Conservation (phyloP, 2,888 invertebrate genomes). For the Oxyscelio sp. region DNA sequence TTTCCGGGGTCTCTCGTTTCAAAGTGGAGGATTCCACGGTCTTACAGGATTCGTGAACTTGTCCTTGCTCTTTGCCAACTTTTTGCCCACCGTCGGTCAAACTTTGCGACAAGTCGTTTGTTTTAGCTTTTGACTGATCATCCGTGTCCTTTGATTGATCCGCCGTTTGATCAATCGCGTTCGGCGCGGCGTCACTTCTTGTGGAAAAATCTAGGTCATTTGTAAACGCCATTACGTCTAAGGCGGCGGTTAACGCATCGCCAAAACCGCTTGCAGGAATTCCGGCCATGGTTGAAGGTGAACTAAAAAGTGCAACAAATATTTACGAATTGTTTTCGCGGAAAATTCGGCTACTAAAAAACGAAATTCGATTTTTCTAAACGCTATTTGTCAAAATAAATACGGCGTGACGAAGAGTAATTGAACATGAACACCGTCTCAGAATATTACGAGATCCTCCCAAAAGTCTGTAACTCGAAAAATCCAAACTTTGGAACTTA, state of each 20-base stretch:
- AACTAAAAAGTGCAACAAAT: conserved; percentile 67
- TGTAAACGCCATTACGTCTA: conserved; percentile 95
- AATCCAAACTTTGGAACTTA: no score
- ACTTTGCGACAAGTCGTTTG: conserved; percentile 51
- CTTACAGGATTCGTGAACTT: conserved; percentile 65
- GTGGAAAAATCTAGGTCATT: conserved; percentile 91
- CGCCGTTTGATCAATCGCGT: conserved; percentile 81
- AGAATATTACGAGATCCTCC: no score
- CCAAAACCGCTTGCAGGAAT: conserved; percentile 87
- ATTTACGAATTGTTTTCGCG: conserved; percentile 16
- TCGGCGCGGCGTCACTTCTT: conserved; percentile 80
- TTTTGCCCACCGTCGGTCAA: conserved; percentile 52
- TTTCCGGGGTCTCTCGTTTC: conserved; percentile 41
- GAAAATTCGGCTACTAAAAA: not conserved
- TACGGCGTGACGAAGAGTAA: not conserved
- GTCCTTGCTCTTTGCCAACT: conserved; percentile 69
- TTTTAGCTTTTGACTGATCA: conserved; percentile 62
- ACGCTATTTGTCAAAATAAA: conserved; percentile 11
- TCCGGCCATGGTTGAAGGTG: conserved; percentile 45
- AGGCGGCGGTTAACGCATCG: conserved; percentile 92
- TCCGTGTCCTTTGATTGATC: conserved; percentile 60
- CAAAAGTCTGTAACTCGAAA: no score
- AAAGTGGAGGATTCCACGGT: conserved; percentile 46
- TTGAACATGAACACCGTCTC: conserved; percentile 9
- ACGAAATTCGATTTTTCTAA: not conserved